A percentile compares a stretch with the other conserved stretches of the same genome.
These are phyloP conservation scores for Ciconia maguari DNA, from an alignment of 2,113 vertebrate species.

Conservation along the genomic window DNA sequence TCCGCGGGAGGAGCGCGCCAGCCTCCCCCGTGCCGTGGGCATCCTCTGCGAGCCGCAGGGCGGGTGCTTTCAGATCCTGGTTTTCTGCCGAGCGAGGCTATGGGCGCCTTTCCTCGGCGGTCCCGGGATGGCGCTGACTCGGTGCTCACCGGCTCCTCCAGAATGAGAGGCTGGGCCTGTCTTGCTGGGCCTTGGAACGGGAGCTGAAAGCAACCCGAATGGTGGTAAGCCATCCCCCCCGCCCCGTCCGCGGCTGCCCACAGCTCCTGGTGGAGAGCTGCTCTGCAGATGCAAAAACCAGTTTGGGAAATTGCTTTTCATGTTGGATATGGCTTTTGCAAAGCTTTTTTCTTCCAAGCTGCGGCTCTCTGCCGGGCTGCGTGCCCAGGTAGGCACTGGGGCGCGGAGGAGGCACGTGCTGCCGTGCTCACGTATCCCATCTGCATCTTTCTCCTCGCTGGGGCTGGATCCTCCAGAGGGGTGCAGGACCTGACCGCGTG, in stretches of 20 bases:
- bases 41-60: background rate
- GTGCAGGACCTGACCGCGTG: rapidly evolving
- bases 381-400: background rate
- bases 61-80: background rate
- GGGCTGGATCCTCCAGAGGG: background rate
- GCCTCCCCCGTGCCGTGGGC: no score
- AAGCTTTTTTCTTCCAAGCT: background rate
- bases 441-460: background rate
- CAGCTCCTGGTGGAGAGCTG: background rate
- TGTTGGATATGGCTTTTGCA: background rate
- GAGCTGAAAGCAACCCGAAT: background rate
- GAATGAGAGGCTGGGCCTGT: background rate
- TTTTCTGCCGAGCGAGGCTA: rapidly evolving
- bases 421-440: rapidly evolving
- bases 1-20: background rate
- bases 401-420: background rate
- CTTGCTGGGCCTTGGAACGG: background rate
- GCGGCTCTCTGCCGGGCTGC: background rate
- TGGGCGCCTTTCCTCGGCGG: rapidly evolving
- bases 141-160: background rate
- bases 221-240: background rate
- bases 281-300: background rate
- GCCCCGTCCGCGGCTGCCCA: background rate
- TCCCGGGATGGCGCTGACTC: background rate
- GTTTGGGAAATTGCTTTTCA: background rate